These are phyloP conservation scores for Pangasius sanitwongsei DNA, from an alignment of 2,797 vertebrate genomes.

Conservation along the genomic window DNA sequence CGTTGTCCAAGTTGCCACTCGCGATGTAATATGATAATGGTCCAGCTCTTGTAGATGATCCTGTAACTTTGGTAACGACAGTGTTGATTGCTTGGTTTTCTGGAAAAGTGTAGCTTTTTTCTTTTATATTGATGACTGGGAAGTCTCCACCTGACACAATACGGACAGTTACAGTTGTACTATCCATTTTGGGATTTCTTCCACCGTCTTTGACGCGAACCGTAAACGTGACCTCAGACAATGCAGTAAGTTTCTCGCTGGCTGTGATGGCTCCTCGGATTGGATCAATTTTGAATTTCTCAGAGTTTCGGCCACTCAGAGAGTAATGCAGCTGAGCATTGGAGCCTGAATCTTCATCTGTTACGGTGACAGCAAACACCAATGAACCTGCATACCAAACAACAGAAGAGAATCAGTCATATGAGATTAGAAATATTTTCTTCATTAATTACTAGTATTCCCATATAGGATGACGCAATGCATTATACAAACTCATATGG, in stretches of 20 bases:
- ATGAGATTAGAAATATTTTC: not conserved
- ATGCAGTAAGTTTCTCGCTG: constrained; percentile 78
- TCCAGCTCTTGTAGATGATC: constrained; percentile 87
- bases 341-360: constrained; percentile 88
- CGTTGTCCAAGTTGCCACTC: constrained; percentile 90
- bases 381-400: constrained; percentile 80
- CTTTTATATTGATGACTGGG: constrained; percentile 83
- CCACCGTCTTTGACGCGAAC: constrained; percentile 90
- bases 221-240: constrained; percentile 89
- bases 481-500: not conserved
- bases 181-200: constrained; percentile 83
- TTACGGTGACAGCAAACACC: constrained; percentile 96
- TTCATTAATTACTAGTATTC: not conserved
- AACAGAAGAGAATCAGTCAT: constrained; percentile 27
- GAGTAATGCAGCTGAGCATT: constrained; percentile 94
- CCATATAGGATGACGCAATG: not conserved
- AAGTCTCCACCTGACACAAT: constrained; percentile 90
- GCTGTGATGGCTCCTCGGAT: constrained; percentile 91
- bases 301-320: constrained; percentile 85
- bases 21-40: constrained; percentile 91
- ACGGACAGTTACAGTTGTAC: constrained; percentile 94
- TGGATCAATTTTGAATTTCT: constrained; percentile 93
- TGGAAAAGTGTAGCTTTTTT: constrained; percentile 85
- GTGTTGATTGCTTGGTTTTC: constrained; percentile 89
- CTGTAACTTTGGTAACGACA: constrained; percentile 82